These are phyloP conservation scores for Muscicapa comitata DNA, from an alignment of 2,797 vertebrate genomes.

Conservation along the genomic window DNA sequence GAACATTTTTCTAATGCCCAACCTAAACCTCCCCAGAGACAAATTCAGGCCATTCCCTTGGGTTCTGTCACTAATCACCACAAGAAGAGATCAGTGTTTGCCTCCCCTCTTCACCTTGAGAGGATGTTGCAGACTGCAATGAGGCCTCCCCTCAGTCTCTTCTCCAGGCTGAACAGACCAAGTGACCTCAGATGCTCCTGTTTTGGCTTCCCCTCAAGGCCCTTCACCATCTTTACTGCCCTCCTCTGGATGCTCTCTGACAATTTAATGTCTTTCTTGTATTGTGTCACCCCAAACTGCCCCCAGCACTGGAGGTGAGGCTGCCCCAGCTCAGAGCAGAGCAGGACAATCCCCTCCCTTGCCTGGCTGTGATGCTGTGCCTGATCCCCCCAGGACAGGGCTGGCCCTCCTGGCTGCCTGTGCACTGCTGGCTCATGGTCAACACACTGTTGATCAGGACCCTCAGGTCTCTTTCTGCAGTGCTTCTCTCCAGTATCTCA, in stretches of 20 bases:
- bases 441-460: accelerated
- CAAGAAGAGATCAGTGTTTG: background rate
- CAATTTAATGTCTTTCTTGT: background rate
- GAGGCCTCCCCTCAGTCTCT: background rate
- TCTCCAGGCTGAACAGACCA: background rate
- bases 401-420: background rate
- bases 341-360: background rate
- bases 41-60: background rate
- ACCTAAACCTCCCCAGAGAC: background rate
- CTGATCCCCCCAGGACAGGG: accelerated
- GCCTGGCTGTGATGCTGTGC: accelerated
- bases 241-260: accelerated
- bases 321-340: accelerated
- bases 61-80: background rate
- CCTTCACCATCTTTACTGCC: background rate
- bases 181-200: background rate
- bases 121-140: background rate
- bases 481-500: accelerated
- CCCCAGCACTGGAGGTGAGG: accelerated
- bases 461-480: background rate
- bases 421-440: background rate
- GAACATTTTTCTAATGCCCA: background rate
- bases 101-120: background rate
- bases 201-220: background rate
- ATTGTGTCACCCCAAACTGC: background rate